Percentiles rank a stretch among this genome's conserved stretches.
These are phyloP conservation scores for Macropus fuliginosus DNA, from an alignment of 2,797 vertebrate genomes.

Conservation along the genomic window DNA sequence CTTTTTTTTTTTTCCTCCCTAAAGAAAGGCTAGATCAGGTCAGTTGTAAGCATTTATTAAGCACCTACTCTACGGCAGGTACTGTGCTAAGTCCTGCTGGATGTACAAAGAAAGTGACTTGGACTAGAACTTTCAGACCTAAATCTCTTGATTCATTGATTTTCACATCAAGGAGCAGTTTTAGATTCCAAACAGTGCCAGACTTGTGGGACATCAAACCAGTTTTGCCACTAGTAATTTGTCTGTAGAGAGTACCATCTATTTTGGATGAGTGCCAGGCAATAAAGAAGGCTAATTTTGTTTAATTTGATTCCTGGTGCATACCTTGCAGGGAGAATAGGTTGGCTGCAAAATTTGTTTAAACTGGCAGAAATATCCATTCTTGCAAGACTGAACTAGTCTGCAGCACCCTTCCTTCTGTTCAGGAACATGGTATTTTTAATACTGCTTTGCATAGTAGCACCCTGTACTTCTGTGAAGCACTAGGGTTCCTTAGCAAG, in stretches of 20 bases:
- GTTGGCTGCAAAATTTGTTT: neutral
- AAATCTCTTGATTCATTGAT: neutral
- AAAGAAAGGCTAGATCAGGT: neutral
- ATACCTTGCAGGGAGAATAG: neutral
- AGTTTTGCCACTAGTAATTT: neutral
- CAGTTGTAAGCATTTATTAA: neutral
- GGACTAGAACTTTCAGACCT: neutral
- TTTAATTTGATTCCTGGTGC: neutral
- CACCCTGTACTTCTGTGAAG: constrained; percentile 44
- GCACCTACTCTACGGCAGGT: neutral
- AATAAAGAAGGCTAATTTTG: neutral
- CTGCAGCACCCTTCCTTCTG: neutral
- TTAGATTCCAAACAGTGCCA: neutral
- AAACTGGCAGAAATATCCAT: neutral
- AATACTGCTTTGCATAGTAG: neutral
- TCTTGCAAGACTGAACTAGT: neutral
- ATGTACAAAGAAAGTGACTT: neutral
- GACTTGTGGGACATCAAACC: neutral
- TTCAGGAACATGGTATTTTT: neutral
- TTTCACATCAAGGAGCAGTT: neutral
- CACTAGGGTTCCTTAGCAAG: neutral
- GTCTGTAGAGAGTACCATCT: neutral
- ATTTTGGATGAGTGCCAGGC: neutral
- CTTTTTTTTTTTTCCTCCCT: neutral
- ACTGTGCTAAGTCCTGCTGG: neutral